Evolutionary conservation across 92 coral and sea anemone species (phyloP).

Genomic region (Zoanthus solanderi): DNA sequence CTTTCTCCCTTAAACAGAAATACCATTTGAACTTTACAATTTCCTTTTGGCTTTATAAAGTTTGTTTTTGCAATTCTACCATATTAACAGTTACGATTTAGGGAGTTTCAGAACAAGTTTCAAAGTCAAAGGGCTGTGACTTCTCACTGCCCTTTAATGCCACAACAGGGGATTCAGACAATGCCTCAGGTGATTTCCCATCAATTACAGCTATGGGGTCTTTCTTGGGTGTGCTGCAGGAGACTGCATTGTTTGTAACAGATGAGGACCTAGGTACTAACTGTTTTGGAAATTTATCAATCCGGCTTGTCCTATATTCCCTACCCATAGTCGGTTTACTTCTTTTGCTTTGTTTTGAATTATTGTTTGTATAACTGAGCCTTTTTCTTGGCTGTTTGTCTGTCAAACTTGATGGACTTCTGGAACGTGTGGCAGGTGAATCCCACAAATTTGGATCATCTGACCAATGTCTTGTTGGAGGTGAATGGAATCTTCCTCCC

Average conservation of each 20-base stretch:
- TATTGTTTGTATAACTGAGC: constrained; percentile 19
- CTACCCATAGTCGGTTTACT: constrained; percentile 1
- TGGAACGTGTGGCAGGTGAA: constrained; percentile 35
- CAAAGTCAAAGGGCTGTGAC: too few species aligned
- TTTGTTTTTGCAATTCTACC: too few species aligned
- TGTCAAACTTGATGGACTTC: constrained; percentile 23
- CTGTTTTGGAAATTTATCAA: too few species aligned
- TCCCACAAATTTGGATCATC: constrained; percentile 27
- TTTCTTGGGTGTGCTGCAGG: too few species aligned
- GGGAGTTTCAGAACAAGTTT: not conserved
- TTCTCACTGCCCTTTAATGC: not conserved
- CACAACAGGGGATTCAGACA: not conserved
- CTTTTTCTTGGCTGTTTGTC: constrained; percentile 27
- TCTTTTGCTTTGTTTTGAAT: constrained; percentile 32
- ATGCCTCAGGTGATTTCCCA: not conserved
- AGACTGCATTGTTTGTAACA: too few species aligned
- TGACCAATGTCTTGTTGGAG: constrained; percentile 32
- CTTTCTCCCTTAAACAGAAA: too few species aligned
- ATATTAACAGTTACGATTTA: not conserved
- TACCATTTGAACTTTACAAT: too few species aligned
- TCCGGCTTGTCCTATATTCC: too few species aligned
- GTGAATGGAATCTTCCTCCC: constrained; percentile 28
- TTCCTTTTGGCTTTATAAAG: too few species aligned
- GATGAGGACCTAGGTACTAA: too few species aligned
- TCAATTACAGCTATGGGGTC: too few species aligned